Evolutionary conservation across 2,888 invertebrate species (phyloP), one percentile per base, ranked within the genome.

Genomic region (Erannis defoliaria): DNA sequence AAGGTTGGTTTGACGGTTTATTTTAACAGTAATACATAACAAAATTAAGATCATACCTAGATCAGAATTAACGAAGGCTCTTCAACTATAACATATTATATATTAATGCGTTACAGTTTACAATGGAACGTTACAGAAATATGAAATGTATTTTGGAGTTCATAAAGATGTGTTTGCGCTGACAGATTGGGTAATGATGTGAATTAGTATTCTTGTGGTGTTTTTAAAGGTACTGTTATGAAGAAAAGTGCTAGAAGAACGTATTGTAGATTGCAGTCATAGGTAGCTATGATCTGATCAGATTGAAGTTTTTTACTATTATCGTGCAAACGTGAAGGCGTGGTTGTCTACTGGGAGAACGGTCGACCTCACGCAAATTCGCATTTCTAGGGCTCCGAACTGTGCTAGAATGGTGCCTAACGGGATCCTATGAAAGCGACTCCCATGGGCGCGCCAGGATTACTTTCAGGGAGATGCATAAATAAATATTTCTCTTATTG

Each of bases 131-230:
- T 42, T 9, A 37, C 12, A 16, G 1, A 6, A 12, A 18, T 37
- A 14, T 29, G 31, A 2, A 38, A 0, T 14, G 19, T 58, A 31
- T 33, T 51, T 19, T 19, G 10, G 10, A 26, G 19, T 12, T 1
- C 19, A 58, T 51, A 58, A 37, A 45, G 57, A 37, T 37, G 43
- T 12, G n/a, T 14, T 51, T 58, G 2, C 29, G 19, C 9, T 45
- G 53, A 35, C 53, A 53, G n/a, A 26, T 38, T 8, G n/a, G 16
- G 46, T 12, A 19, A 19, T 33, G 12, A 19, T 35, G 35, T 43
- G 38, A 19, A 48, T 59, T 54, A 37, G 59, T 48, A 49, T 59
- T 46, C 48, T 40, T 59, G 59, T 31, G 18, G 38, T 29, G 49
- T 29, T 45, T 57, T 33, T 31, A 42, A 3, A 10, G n/a, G 43